Base-by-base conservation (phyloP, 2,888 invertebrate genomes). In the Euzophera pinguis region DNA sequence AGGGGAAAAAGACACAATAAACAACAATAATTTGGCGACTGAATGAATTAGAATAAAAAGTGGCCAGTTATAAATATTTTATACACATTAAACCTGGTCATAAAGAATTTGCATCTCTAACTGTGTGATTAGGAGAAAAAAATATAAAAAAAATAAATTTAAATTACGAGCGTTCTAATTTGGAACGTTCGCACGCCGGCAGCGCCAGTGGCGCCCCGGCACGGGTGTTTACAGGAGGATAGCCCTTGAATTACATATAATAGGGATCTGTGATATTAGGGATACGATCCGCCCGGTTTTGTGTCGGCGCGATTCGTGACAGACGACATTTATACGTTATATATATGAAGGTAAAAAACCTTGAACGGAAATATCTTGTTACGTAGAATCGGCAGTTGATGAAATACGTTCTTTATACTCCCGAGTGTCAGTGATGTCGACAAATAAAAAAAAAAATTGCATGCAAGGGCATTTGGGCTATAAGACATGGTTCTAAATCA, bases 241-340 rank as follows among this genome's bases (percentile, higher is more conserved):
- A 8, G 7, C 8, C 1, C 32, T 10, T 8, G 32, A 32, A 10
- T 59, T 68, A 78, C 75, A 77, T 75, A 83, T 83, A 81, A 64
- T 78, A 79, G 77, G 72, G 75, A 78, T 81, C 87, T 87, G 87
- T 87, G 87, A 87, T 87, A 87, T 81, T 73, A 75, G 76, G 75
- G 75, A 75, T 69, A 75, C 67, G 68, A 70, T 71, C 71, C 70
- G 73, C 72, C 29, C 45, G 34, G 10, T 45, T 39, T 16, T 14
- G 32, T n/a, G 42, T 12, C 32, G 45, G 64, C 65, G 65, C 69
- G 42, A 29, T 34, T 17, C n/a, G 17, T 41, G 50, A 53, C 57
- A 10, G 45, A 45, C 14, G 41, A 17, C 17, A 8, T 22, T 41
- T 41, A n/a, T n/a, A n/a, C n/a, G n/a, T n/a, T n/a, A n/a, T n/a